Conservation (phyloP, 2,113 vertebrate genomes). For the Sorex fumeus region DNA sequence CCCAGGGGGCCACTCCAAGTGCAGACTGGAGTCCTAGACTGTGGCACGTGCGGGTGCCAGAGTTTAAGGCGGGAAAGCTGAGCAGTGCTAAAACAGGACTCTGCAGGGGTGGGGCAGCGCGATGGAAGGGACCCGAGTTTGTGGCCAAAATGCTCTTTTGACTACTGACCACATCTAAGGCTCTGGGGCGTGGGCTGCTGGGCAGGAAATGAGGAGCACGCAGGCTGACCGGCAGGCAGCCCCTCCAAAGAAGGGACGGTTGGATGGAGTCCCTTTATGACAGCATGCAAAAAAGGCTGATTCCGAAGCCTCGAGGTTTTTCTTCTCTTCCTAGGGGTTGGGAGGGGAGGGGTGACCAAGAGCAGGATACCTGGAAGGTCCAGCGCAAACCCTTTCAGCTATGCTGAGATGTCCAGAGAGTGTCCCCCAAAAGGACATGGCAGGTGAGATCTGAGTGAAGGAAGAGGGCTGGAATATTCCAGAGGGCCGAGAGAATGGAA, state of each 20-base stretch:
- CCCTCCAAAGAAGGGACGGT: not conserved
- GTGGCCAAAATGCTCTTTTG: too few species aligned
- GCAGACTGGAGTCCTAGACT: not conserved
- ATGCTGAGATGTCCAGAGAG: not conserved
- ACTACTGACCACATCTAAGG: too few species aligned
- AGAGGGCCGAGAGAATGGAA: constrained; percentile 14
- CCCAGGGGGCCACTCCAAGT: not conserved
- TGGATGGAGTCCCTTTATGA: too few species aligned
- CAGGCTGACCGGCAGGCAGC: not conserved
- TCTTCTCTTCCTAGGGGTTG: not conserved
- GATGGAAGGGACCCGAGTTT: not conserved
- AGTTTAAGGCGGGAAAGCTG: not conserved
- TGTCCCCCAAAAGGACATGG: not conserved
- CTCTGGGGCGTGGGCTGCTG: too few species aligned
- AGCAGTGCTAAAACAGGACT: not conserved
- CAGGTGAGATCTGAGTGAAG: not conserved
- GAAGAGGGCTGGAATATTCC: constrained; percentile 6
- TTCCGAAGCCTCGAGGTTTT: not conserved
- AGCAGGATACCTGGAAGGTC: not conserved
- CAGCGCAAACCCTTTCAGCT: not conserved
- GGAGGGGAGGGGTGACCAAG: not conserved
- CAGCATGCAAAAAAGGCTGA: not conserved
- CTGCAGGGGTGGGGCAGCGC: not conserved
- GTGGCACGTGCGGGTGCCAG: too few species aligned
- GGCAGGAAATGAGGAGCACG: not conserved